These are phyloP conservation scores for Aphelinus atriplicis DNA, from an alignment of 1,140 invertebrate genomes.

Conservation along the genomic window DNA sequence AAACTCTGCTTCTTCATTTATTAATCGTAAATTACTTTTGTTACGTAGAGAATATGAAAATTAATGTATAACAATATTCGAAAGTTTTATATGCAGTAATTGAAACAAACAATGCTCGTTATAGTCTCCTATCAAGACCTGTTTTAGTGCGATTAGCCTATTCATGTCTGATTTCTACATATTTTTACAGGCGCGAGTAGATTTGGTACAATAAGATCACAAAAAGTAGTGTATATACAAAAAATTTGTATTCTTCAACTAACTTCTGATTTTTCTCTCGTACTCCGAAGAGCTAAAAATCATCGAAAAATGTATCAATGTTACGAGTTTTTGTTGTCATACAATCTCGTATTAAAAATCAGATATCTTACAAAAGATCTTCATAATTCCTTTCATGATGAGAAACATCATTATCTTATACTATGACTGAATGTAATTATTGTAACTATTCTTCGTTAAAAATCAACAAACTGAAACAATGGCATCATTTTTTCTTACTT, in stretches of 20 bases:
- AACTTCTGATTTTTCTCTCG: conserved; percentile 6
- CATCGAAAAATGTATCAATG: conserved; percentile 21
- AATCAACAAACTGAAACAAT: no score
- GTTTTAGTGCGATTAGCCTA: background rate
- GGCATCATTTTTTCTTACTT: background rate
- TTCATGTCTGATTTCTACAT: background rate
- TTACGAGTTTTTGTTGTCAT: background rate
- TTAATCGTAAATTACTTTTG: background rate
- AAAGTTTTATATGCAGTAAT: no score
- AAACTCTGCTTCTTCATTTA: background rate
- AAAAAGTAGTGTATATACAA: background rate
- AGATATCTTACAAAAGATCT: conserved; percentile 19
- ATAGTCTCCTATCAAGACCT: no score
- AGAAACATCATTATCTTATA: no score
- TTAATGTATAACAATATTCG: no score
- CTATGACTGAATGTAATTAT: background rate
- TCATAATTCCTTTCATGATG: background rate
- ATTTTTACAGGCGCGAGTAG: background rate
- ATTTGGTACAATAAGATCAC: background rate
- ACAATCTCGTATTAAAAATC: conserved; percentile 15
- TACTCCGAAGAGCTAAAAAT: conserved; percentile 24
- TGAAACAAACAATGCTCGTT: no score
- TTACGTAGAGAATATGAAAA: no score
- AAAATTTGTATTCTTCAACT: background rate
- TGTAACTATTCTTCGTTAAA: background rate